Base-by-base conservation (phyloP, 1,140 invertebrate species). In the Drosophila subobscura region DNA sequence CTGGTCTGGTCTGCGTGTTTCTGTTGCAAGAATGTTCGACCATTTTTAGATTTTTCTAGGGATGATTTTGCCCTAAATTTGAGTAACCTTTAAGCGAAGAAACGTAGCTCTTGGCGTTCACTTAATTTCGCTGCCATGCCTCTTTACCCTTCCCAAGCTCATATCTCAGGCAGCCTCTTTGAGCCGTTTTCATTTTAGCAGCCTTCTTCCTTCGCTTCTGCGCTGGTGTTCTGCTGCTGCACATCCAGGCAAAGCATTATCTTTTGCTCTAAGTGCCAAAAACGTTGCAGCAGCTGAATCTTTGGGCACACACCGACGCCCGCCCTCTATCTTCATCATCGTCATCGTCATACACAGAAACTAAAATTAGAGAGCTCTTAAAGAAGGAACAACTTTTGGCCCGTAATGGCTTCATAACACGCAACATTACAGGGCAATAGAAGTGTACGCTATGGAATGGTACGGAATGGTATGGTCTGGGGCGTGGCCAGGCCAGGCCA, bases 331-430 rank as follows among this genome's bases (percentile, higher is more conserved):
- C 66, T 49, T 51, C 63, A 41, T 68, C 65, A 68, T 47, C 63
- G 63, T 68, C 66, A 68, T 64, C 63, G 44, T 55, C 63, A 67
- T 68, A 49, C 63, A 68, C 50, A 47, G 53, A 53, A 51, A 64
- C 66, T 67, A 58, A 80, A 80, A 70, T 67, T 72, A 72, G 79
- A 63, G 67, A 65, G 78, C 74, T 88, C 83, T 86, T 81, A 88
- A 86, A 81, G 74, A 77, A 72, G 68, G 75, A 86, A 86, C 73
- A 72, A 78, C 73, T 77, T 74, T 86, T 85, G 73, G 78, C 74
- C 71, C 66, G 71, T 83, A 88, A 88, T 88, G 79, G 83, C 83
- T 88, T 88, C 84, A 88, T 88, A 88, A 89, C 83, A 88, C 67
- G 83, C 83, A 88, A 79, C 84, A 88, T 88, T 83, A 83, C 72